Evolutionary conservation across 2,797 vertebrate genomes (phyloP), one percentile per base, ranked within the genome.

Genomic region (Tamandua tetradactyla): DNA sequence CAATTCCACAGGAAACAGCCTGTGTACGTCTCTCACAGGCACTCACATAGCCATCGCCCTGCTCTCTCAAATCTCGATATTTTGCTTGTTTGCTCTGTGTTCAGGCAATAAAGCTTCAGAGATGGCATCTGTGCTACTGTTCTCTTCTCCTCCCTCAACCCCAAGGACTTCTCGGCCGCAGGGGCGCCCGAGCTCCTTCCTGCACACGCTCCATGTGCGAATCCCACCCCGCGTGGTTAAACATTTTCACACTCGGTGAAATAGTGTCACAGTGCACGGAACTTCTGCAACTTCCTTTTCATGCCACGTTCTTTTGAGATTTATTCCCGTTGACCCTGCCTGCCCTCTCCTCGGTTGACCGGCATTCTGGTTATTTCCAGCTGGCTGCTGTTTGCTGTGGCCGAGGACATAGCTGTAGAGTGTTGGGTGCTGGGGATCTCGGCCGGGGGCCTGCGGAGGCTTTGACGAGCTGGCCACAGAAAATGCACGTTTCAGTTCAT

Each of bases 251-350:
- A 5, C 11, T 27, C 69, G 15, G 37, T 11, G 35, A 69, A 42
- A 66, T 5, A 8, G 0, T 3, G 2, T 22, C 68, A 14, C 2
- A 17, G 17, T 15, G 3, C 5, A 23, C 10, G 13, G 25, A 9
- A 9, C 30, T 69, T 57, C 42, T 88, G 64, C 30, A 69, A 40
- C 69, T 12, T 7, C 17, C 30, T 32, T 49, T 91, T 62, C 30
- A 5, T 13, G n/a, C 12, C 12, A 78, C 6, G 0, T 9, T 59
- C 22, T 64, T 64, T 25, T 35, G 66, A 80, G 89, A 25, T 35
- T 59, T 74, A 35, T 17, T 12, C 30, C 15, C 6, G 7, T 42
- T 49, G 78, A 37, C 11, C 1, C 59, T 59, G 6, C 76, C 76
- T 61, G 27, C 71, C 49, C 8, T 4, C 35, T 72, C 23, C 42